Base-by-base conservation (phyloP, 2,888 invertebrate genomes). In the Trachelus tabidus region DNA sequence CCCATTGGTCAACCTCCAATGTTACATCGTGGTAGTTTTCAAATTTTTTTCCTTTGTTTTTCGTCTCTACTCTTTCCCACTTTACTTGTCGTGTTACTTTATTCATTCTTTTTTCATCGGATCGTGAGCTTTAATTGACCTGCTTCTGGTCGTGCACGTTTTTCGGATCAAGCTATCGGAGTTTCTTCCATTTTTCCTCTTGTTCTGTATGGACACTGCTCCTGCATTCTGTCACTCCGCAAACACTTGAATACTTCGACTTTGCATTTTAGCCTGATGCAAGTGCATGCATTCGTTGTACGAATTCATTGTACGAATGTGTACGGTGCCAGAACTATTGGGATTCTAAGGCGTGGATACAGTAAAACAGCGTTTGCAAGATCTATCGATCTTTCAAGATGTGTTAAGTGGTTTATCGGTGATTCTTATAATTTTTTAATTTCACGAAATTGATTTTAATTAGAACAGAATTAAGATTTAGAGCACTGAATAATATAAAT, bases 91-190 rank as follows among this genome's bases (percentile, higher is more conserved):
- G 40, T 56, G 23, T 15, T 73, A n/a, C 31, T 31, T 73, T 34
- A 9, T 6, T 23, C 73, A 11, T 33, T 23, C 2, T 23, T 56
- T 23, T 40, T 80, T 77, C 81, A 79, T 80, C 79, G 77, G 79
- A 81, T 83, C 84, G 85, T 84, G 84, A 85, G 86, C 85, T 85
- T 85, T 84, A 87, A 88, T 88, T 87, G 87, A 87, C 87, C 87
- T 81, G 84, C 80, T 87, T 87, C 79, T 81, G 77, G 80, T 83
- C 79, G 75, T 76, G 75, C 76, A 69, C 81, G 75, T 81, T 75
- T 74, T 78, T 79, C 75, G 76, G 34, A 79, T 81, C 75, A 73
- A 76, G 12, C 69, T 33, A 34, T 56, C 34, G 40, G 34, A n/a
- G 40, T 75, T 76, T 69, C 76, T 35, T 68, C 74, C 71, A 30